Evolutionary conservation across 2,113 vertebrate genomes (phyloP).

Genomic region (Piliocolobus tephrosceles): DNA sequence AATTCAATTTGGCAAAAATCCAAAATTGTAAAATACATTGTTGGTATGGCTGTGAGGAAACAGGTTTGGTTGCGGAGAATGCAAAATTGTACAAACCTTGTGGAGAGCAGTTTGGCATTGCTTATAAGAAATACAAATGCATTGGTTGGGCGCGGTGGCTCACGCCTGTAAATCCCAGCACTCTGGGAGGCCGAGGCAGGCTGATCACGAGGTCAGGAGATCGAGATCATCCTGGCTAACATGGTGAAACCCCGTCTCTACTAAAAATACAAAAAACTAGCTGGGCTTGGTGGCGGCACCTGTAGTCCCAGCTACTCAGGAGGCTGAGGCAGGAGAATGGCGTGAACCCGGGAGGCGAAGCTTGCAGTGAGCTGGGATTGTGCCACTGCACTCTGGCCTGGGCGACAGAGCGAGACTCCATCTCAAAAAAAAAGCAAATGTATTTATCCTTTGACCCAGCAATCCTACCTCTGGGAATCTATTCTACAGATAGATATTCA

Average conservation of each 20-base stretch:
- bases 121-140: not conserved
- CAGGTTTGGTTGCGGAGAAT: not conserved
- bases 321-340: no score
- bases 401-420: fast-evolving
- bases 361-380: fast-evolving
- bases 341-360: fast-evolving
- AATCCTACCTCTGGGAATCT: not conserved
- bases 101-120: not conserved
- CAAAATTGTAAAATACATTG: not conserved
- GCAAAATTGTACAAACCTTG: not conserved
- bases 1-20: not conserved
- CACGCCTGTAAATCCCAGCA: no score
- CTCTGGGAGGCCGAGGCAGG: no score
- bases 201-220: no score
- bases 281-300: no score
- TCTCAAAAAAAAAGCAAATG: not conserved
- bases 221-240: no score
- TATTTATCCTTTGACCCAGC: not conserved
- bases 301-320: no score
- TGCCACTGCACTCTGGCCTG: no score
- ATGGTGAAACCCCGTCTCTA: no score
- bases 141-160: not conserved
- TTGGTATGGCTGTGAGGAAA: not conserved
- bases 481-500: not conserved
- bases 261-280: no score